Conservation (phyloP, 2,888 invertebrate genomes). For the Dyspetes luteomarginatus region DNA sequence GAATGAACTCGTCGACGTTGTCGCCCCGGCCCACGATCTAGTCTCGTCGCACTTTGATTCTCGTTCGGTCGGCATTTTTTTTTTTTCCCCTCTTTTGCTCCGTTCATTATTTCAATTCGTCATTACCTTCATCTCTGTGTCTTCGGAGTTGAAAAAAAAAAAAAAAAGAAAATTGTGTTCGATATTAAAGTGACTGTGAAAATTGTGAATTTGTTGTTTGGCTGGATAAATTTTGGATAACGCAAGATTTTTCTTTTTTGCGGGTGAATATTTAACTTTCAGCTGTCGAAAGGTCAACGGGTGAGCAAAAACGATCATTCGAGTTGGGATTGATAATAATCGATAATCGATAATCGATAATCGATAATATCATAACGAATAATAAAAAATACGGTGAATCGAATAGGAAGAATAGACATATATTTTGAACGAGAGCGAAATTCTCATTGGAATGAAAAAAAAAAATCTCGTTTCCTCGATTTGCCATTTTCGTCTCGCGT, state of each 20-base stretch:
- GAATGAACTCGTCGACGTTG: constrained; percentile 54
- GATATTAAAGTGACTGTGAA: background rate
- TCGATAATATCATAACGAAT: background rate
- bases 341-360: background rate
- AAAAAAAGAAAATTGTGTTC: background rate
- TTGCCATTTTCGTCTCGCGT: constrained; percentile 2
- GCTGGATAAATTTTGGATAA: background rate
- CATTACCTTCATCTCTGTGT: background rate
- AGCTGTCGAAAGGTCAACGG: background rate
- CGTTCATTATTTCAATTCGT: background rate
- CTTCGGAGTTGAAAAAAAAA: background rate
- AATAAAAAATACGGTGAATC: background rate
- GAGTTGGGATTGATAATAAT: background rate
- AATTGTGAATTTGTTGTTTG: background rate
- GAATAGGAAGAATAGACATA: background rate
- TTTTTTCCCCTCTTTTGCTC: background rate
- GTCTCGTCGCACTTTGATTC: constrained; percentile 43
- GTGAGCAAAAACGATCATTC: background rate
- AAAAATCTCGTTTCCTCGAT: background rate
- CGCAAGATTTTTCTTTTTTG: background rate
- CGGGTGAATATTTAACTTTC: background rate
- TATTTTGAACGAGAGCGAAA: background rate
- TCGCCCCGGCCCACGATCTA: constrained; percentile 21
- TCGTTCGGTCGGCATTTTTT: constrained; percentile 34
- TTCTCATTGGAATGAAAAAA: no score